Base-by-base conservation (phyloP, 2,113 vertebrate species). In the Brachypodius melanocephalos region DNA sequence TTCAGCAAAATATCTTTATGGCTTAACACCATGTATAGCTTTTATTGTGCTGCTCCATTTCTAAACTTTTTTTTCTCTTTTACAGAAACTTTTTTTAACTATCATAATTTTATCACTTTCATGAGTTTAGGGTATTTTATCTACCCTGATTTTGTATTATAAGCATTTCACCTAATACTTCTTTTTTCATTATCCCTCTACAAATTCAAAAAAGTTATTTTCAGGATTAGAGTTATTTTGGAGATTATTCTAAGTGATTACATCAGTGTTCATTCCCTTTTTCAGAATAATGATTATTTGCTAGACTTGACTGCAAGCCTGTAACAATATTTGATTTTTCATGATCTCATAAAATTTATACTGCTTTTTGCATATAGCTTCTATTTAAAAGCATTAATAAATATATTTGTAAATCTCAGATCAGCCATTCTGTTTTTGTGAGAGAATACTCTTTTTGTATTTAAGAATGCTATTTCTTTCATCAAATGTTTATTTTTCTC, bases 201-300 rank as follows among this genome's bases (percentile, higher is more conserved):
- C 66, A 91, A 82, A 94, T 94, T 90, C 78, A 86, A 52, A 93
- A 94, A 94, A 88, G 52, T 95, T 95, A 81, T 96, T 95, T 96
- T 75, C 76, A 92, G 85, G 85, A 95, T 95, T 95, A 93, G 51
- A 95, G 45, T 90, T 94, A 88, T 49, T 90, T 57, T 88, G 19
- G 86, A 94, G 94, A 95, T 96, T 95, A 89, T 95, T 95, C 89
- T 78, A 94, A 91, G 55, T 10, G 89, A 97, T 96, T 96, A 95
- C 42, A 78, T 10, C 67, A 49, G 93, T 90, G 62, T 36, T 79
- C 26, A 6, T 91, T 92, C 71, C 36, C 22, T 66, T 94, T 93
- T 87, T 83, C 81, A 58, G 78, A 94, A 80, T 51, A 85, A 88
- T 74, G 88, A 95, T 88, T 92, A 90, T 61, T 92, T 19, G 2